phyloP scores from a whole-genome alignment of 2,113 vertebrate species.

The Xenopus laevis region DNA sequence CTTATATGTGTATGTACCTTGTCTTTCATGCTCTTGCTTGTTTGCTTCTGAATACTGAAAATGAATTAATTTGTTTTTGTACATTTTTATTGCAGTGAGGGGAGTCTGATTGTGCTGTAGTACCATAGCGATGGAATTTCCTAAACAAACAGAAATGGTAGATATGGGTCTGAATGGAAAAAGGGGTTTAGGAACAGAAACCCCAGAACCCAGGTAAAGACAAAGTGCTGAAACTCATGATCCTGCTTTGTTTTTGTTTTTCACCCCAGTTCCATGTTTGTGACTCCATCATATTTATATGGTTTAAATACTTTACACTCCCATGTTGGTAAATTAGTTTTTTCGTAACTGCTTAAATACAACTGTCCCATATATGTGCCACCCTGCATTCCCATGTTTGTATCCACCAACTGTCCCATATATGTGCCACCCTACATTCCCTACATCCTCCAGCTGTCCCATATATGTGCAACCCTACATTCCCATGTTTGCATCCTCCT shows the following conservation, averaged over 20 bases:
- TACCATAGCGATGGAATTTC: conserved; percentile 3
- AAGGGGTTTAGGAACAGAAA: conserved; percentile 3
- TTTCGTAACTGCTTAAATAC: neutral
- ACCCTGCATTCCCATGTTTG: neutral
- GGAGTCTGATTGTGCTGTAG: neutral
- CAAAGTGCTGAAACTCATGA: neutral
- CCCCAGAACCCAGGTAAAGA: conserved; percentile 26
- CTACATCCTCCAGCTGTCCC: no score
- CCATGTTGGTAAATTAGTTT: neutral
- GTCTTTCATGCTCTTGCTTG: no score
- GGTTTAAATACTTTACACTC: neutral
- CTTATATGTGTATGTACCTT: no score
- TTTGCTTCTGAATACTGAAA: no score
- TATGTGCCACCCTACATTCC: no score
- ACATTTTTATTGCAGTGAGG: conserved; percentile 11
- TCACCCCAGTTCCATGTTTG: neutral
- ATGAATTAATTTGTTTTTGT: no score
- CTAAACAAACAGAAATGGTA: conserved; percentile 27
- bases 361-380: no score
- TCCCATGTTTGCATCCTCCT: no score
- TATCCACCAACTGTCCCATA: neutral
- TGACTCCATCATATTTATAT: neutral
- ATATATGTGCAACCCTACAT: no score
- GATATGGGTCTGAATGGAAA: conserved; percentile 19
- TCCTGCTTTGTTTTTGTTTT: neutral